These are phyloP conservation scores for Sebastes minor DNA, from an alignment of 2,797 vertebrate genomes.

Conservation along the genomic window DNA sequence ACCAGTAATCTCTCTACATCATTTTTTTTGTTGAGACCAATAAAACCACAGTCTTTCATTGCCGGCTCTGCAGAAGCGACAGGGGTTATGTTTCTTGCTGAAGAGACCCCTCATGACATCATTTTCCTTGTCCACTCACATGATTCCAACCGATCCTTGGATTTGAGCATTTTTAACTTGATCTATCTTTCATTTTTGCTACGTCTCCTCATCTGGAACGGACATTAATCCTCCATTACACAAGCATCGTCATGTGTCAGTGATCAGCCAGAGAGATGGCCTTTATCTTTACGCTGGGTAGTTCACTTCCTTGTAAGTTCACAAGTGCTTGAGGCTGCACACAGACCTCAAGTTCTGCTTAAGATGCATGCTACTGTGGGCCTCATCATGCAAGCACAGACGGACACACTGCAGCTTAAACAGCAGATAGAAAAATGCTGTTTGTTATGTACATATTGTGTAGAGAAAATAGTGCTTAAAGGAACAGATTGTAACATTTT, in stretches of 20 bases:
- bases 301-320: not conserved
- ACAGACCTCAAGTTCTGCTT: accelerated
- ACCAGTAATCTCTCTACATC: not conserved
- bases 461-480: too few relatives aligned
- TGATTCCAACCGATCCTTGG: not conserved
- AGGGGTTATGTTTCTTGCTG: not conserved
- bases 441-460: not conserved
- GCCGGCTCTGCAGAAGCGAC: not conserved
- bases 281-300: not conserved
- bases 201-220: not conserved
- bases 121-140: not conserved
- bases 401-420: not conserved
- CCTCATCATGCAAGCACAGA: not conserved
- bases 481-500: too few relatives aligned
- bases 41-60: not conserved
- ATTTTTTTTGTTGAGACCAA: not conserved
- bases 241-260: not conserved
- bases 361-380: accelerated
- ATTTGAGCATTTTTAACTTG: not conserved
- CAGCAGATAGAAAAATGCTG: not conserved
- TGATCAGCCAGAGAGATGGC: too few relatives aligned
- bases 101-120: not conserved
- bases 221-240: not conserved
- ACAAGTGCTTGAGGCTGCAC: not conserved
- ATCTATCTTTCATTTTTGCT: not conserved